These are phyloP conservation scores for Mastomys natalensis DNA, from an alignment of 2,113 vertebrate genomes.

Conservation along the genomic window DNA sequence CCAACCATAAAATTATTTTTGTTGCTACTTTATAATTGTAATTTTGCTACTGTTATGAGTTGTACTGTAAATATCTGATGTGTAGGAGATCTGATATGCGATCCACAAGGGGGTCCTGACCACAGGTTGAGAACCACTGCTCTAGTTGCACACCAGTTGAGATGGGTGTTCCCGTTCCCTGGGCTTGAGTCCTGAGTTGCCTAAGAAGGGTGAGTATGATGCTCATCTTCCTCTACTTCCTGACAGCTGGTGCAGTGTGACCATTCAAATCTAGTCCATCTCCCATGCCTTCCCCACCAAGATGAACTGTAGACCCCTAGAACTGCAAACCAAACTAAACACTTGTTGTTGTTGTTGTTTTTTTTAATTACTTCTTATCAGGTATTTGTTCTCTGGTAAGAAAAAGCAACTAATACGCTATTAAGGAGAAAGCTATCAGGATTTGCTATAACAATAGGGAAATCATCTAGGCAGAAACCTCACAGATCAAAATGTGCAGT, in stretches of 20 bases:
- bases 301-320: neutral
- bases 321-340: neutral
- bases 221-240: neutral
- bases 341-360: neutral
- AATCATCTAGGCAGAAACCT: neutral
- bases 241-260: neutral
- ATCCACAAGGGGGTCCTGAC: no score
- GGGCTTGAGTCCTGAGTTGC: neutral
- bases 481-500: neutral
- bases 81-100: no score
- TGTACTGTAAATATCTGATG: no score
- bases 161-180: neutral
- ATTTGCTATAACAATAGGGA: neutral
- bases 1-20: no score
- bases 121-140: no score
- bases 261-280: no score
- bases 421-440: neutral
- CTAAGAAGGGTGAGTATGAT: neutral
- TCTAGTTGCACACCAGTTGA: neutral
- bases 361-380: neutral
- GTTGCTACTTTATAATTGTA: no score
- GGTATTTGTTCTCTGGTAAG: neutral
- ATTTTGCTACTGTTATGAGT: no score
- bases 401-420: neutral
- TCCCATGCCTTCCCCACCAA: neutral